Evolutionary conservation across 2,113 vertebrate genomes (phyloP), one percentile per base, ranked within the genome.

Genomic region (Onychostruthus taczanowskii): DNA sequence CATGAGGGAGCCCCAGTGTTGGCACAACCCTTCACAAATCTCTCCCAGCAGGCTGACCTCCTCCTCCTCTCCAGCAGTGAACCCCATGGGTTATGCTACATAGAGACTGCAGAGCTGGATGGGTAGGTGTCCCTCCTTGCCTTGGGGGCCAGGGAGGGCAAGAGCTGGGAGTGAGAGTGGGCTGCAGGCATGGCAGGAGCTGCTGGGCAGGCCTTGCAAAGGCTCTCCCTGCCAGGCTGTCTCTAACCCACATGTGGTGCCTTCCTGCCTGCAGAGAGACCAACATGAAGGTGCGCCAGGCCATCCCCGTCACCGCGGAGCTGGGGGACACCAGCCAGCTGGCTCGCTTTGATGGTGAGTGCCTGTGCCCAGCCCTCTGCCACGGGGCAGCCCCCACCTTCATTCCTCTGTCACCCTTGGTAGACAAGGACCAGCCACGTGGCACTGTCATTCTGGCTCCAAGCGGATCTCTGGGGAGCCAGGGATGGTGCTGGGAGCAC

Each of bases 241-340:
- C 15, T 3, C 80, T 63, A 9, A 61, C 17, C 33, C 1, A 0
- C 16, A 0, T 0, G 0, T 21, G 52, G 28, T 37, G 53, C 33
- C 67, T 84, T 55, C 55, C 68, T 87, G 18, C 35, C 50, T 94
- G 8, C 97, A 99, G 99, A 64, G 99, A 99, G 97, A 99, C 98
- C 76, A 99, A 99, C 97, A 99, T 98, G 98, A 99, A 99, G 93
- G 99, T 99, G 67, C 98, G 99, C 3, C 99, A 99, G 97, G 99
- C 99, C 3, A 98, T 98, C 55, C 98, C 98, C 0, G 97, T 99
- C 93, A 99, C 99, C 19, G 98, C 98, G 0, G 98, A 99, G 86
- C 88, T 99, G 52, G 98, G 98, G 19, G 98, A 99, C 96, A 98
- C 98, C 49, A 97, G 98, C 94, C 98, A 98, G 87, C 98, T 99